phyloP scores from a whole-genome alignment of 2,888 invertebrate species.

The Mythimna pallens region DNA sequence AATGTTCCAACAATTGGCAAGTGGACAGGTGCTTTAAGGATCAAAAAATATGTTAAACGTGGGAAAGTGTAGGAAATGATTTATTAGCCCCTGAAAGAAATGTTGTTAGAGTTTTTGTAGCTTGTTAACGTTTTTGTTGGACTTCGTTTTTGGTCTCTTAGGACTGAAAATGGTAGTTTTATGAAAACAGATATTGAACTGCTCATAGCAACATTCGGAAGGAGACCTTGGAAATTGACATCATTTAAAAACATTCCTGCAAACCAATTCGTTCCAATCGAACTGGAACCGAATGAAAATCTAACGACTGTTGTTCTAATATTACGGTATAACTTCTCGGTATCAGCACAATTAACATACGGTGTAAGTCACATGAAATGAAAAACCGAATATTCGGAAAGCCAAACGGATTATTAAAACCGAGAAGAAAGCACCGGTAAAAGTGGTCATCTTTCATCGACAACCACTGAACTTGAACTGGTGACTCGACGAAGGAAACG shows the following conservation, averaged over 20 bases:
- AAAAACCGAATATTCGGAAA: slow-evolving; percentile 26
- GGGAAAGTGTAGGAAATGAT: slow-evolving; percentile 26
- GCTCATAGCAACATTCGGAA: neutral
- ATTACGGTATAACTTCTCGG: slow-evolving; percentile 50
- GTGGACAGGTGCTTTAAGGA: slow-evolving; percentile 50
- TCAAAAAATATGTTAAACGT: slow-evolving; percentile 37
- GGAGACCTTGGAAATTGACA: slow-evolving; percentile 19
- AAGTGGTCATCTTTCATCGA: slow-evolving; percentile 74
- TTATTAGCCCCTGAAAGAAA: neutral
- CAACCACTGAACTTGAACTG: slow-evolving; percentile 68
- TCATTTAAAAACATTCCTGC: slow-evolving; percentile 39
- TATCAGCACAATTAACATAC: slow-evolving; percentile 59
- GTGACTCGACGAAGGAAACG: slow-evolving; percentile 72
- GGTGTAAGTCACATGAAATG: slow-evolving; percentile 45
- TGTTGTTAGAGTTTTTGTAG: neutral
- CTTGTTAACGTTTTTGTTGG: neutral
- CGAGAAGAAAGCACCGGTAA: slow-evolving; percentile 72
- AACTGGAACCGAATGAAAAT: slow-evolving; percentile 35
- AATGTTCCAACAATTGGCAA: slow-evolving; percentile 56
- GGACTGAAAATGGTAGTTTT: neutral
- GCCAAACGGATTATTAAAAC: slow-evolving; percentile 14
- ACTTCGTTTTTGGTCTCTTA: neutral
- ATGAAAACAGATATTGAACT: neutral
- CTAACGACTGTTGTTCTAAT: slow-evolving; percentile 44
- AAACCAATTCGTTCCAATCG: slow-evolving; percentile 13